Conservation (phyloP, 2,113 vertebrate species). For the Pollimyrus isidori region DNA sequence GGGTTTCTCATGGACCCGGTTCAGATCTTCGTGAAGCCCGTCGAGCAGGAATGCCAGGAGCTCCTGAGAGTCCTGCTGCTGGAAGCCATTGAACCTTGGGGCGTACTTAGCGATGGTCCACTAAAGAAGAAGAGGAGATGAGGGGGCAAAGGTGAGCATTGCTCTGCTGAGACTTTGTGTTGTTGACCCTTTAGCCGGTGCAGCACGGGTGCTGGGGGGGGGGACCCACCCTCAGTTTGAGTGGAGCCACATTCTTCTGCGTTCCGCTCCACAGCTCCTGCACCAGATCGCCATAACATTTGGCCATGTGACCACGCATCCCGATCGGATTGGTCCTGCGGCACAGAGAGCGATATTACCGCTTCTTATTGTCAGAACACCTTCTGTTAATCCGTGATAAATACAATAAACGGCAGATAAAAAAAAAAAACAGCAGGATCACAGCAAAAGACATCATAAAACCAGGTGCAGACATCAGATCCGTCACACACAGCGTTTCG, state of each 20-base stretch:
- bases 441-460: not conserved
- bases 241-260: constrained; percentile 91
- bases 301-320: constrained; percentile 99
- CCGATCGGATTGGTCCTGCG: constrained; percentile 91
- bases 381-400: not conserved
- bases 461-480: no score
- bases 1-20: constrained; percentile 92
- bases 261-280: constrained; percentile 97
- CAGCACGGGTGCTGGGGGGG: no score
- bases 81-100: constrained; percentile 95
- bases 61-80: constrained; percentile 97
- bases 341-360: constrained; percentile 22
- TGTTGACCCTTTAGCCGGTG: not conserved
- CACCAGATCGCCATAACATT: constrained; percentile 95
- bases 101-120: constrained; percentile 99
- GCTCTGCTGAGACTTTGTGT: not conserved
- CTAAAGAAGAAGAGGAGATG: constrained; percentile 47
- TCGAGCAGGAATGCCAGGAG: constrained; percentile 94
- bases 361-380: not conserved
- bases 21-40: constrained; percentile 96
- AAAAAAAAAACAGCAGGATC: not conserved
- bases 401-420: not conserved
- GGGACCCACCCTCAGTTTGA: constrained; percentile 82
- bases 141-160: not conserved
- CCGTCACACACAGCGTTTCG: not conserved